Evolutionary conservation across 2,797 vertebrate genomes (phyloP).

Genomic region (Hafferia zeledoni): DNA sequence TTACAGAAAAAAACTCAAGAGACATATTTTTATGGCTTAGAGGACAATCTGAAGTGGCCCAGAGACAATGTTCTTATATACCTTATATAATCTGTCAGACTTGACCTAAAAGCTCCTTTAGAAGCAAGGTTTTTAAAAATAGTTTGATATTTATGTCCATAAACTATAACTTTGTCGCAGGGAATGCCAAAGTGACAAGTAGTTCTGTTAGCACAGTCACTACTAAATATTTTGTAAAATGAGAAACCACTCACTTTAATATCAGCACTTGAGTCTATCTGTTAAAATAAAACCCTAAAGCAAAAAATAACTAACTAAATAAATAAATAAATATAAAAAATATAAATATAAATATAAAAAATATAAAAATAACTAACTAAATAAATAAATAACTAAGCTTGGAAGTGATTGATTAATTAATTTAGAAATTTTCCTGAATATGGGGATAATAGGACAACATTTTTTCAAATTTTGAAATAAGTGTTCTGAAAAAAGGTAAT

Average conservation of each 20-base stretch:
- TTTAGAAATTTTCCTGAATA: conserved; percentile 53
- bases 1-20: conserved; percentile 34
- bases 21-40: conserved; percentile 76
- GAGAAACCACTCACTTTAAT: conserved; percentile 56
- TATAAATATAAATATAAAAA: too few species aligned
- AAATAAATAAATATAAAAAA: too few species aligned
- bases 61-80: conserved; percentile 78
- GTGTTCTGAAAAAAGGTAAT: neutral
- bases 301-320: conserved; percentile 71
- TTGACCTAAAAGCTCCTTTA: conserved; percentile 73
- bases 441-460: neutral
- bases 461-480: conserved; percentile 40
- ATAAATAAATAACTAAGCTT: too few species aligned
- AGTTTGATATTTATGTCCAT: conserved; percentile 58
- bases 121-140: conserved; percentile 69
- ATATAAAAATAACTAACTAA: conserved; percentile 72
- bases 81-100: conserved; percentile 63
- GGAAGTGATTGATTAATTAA: conserved; percentile 46
- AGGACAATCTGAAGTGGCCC: conserved; percentile 75
- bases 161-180: conserved; percentile 47
- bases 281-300: conserved; percentile 53
- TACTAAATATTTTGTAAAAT: conserved; percentile 64
- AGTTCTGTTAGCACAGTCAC: conserved; percentile 42
- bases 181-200: neutral
- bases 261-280: conserved; percentile 26